Percentiles rank a stretch among this genome's conserved stretches.
phyloP scores from a whole-genome alignment of 2,113 vertebrate species.

The Ailurus styani region DNA sequence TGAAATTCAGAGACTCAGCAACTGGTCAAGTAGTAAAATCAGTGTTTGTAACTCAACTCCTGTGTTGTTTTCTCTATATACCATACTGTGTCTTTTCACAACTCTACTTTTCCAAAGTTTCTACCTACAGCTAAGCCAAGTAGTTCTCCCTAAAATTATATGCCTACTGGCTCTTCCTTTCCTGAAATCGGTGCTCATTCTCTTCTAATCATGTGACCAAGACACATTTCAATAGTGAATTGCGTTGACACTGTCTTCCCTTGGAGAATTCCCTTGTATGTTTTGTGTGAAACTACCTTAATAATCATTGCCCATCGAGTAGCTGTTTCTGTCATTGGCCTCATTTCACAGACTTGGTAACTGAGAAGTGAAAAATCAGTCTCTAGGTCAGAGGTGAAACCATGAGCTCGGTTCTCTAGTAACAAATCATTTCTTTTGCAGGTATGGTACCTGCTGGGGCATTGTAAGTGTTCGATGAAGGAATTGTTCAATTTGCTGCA shows the following conservation, averaged over 20 bases:
- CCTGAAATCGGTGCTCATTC: not conserved
- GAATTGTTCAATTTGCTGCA: not conserved
- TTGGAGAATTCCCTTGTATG: not conserved
- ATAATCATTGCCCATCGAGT: not conserved
- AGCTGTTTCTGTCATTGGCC: not conserved
- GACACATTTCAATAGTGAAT: not conserved
- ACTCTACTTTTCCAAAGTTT: not conserved
- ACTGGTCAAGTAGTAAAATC: not conserved
- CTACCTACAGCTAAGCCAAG: not conserved
- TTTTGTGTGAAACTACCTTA: rapidly evolving
- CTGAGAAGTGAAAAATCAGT: not conserved
- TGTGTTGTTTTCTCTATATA: not conserved
- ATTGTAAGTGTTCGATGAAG: not conserved
- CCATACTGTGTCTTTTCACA: not conserved
- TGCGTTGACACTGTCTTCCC: not conserved
- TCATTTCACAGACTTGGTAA: not conserved
- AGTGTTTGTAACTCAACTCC: not conserved
- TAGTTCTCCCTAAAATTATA: not conserved
- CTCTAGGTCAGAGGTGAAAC: not conserved
- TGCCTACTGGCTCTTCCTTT: not conserved
- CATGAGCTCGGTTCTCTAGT: not conserved
- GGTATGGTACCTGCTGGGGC: not conserved
- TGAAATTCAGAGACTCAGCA: not conserved
- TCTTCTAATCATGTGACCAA: not conserved
- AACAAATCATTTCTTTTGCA: not conserved